Conservation (phyloP, 2,113 vertebrate genomes). For the Xerus inauris region DNA sequence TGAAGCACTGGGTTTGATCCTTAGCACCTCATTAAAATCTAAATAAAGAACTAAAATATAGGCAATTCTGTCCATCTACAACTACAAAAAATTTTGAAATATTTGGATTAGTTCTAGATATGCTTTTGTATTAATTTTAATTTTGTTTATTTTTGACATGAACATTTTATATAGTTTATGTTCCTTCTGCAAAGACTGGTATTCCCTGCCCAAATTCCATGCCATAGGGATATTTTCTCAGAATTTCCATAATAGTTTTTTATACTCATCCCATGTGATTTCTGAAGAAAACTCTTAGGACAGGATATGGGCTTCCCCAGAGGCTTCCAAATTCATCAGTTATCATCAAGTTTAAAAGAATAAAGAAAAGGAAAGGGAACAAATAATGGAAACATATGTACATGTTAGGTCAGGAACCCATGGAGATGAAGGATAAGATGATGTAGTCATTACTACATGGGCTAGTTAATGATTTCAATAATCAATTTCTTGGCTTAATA, state of each 20-base stretch:
- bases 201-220: neutral
- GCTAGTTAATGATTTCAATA: neutral
- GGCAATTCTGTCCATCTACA: too few relatives aligned
- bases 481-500: conserved; percentile 13
- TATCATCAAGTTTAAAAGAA: neutral
- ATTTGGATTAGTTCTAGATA: neutral
- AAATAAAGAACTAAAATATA: too few relatives aligned
- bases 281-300: neutral
- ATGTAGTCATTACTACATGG: neutral
- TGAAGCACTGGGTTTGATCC: too few relatives aligned
- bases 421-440: neutral
- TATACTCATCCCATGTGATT: neutral
- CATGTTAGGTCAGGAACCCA: neutral
- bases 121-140: neutral
- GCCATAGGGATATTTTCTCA: neutral
- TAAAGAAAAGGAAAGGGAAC: neutral
- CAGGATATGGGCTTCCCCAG: neutral
- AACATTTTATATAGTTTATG: neutral
- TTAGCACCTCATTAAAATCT: too few relatives aligned
- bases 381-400: neutral
- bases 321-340: neutral
- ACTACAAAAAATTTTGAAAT: neutral
- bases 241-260: neutral
- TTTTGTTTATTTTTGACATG: neutral
- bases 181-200: neutral